phyloP scores from a whole-genome alignment of 2,888 invertebrate species.

The Plusia festucae region DNA sequence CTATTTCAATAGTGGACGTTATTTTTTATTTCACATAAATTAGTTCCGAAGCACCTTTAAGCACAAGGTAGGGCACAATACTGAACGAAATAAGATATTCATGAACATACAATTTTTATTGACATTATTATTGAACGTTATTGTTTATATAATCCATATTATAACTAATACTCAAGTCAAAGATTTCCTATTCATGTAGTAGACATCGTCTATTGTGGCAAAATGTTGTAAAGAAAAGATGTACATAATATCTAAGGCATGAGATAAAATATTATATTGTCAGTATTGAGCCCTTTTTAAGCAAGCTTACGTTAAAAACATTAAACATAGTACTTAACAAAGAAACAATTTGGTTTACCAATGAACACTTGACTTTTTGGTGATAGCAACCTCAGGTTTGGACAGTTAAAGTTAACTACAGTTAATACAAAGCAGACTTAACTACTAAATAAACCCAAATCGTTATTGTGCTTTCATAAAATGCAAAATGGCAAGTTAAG shows the following conservation, averaged over 20 bases:
- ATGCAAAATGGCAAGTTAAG: slow-evolving; percentile 63
- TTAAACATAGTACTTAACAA: slow-evolving; percentile 55
- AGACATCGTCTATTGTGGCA: too few species aligned
- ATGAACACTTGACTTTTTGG: slow-evolving; percentile 75
- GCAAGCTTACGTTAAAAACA: slow-evolving; percentile 39
- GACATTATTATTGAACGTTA: neutral
- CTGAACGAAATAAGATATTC: neutral
- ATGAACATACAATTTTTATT: neutral
- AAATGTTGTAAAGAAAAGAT: too few species aligned
- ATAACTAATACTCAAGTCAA: neutral
- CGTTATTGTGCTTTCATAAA: slow-evolving; percentile 52
- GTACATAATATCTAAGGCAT: too few species aligned
- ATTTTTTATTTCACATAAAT: slow-evolving; percentile 36
- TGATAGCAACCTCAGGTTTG: slow-evolving; percentile 56
- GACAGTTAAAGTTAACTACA: slow-evolving; percentile 38
- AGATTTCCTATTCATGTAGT: too few species aligned
- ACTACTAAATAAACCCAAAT: slow-evolving; percentile 33
- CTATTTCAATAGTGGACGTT: slow-evolving; percentile 57
- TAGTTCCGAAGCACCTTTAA: slow-evolving; percentile 47
- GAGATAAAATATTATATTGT: neutral
- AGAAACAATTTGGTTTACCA: slow-evolving; percentile 62
- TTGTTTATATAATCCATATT: neutral
- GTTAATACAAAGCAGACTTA: slow-evolving; percentile 41
- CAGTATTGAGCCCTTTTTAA: slow-evolving; percentile 27
- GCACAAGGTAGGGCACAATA: slow-evolving; percentile 30